Evolutionary conservation across 2,888 invertebrate species (phyloP).

Genomic region (Venusia cambrica): DNA sequence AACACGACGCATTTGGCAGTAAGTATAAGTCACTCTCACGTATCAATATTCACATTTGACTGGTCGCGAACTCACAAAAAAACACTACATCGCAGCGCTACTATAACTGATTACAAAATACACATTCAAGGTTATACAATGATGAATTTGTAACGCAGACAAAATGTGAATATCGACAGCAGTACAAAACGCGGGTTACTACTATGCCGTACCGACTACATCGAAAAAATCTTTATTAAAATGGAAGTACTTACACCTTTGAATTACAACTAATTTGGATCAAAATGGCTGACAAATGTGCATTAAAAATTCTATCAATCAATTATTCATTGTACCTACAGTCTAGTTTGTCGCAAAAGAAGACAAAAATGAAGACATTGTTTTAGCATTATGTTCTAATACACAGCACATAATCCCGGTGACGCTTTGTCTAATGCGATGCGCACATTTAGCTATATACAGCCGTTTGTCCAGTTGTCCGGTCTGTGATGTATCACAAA

Average conservation of each 20-base stretch:
- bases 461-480: too few relatives aligned
- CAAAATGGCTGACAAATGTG: constrained; percentile 76
- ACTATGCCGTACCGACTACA: constrained; percentile 68
- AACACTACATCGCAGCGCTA: constrained; percentile 32
- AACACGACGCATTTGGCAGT: constrained; percentile 72
- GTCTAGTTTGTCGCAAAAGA: constrained; percentile 66
- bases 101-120: constrained; percentile 36
- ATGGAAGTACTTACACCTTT: constrained; percentile 77
- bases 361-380: constrained; percentile 61
- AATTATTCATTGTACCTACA: constrained; percentile 58
- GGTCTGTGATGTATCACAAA: too few relatives aligned
- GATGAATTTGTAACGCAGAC: constrained; percentile 43
- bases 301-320: constrained; percentile 58
- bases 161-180: constrained; percentile 64
- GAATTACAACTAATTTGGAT: constrained; percentile 72
- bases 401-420: constrained; percentile 55
- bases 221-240: constrained; percentile 74
- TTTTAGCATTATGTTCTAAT: constrained; percentile 41
- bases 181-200: constrained; percentile 53
- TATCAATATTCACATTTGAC: constrained; percentile 70
- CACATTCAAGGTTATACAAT: constrained; percentile 39
- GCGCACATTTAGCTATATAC: constrained; percentile 69
- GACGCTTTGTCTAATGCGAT: constrained; percentile 55
- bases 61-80: constrained; percentile 45
- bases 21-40: constrained; percentile 57